Conservation (phyloP, 2,797 vertebrate species). For the Micromesistius poutassou region DNA sequence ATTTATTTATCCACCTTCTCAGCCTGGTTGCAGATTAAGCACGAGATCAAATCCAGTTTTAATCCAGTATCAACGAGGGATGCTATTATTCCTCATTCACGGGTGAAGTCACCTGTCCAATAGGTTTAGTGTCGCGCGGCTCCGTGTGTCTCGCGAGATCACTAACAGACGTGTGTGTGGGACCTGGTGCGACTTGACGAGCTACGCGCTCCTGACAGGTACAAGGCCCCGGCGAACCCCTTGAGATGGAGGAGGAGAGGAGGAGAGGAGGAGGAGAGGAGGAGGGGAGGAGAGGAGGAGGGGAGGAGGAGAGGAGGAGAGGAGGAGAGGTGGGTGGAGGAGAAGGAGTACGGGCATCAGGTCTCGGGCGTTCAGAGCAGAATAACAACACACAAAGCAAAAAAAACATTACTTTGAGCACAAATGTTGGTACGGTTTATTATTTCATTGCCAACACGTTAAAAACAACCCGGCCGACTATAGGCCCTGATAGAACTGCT, state of each 20-base stretch:
- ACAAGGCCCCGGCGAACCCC: conserved; percentile 35
- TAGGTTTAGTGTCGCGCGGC: conserved; percentile 73
- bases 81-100: conserved; percentile 75
- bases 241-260: conserved; percentile 19
- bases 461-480: too few species aligned
- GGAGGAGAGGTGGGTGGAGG: neutral
- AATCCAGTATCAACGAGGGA: conserved; percentile 73
- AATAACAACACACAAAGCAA: neutral
- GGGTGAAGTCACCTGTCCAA: conserved; percentile 80
- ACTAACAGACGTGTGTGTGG: conserved; percentile 68
- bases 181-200: conserved; percentile 30
- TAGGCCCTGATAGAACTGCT: too few species aligned
- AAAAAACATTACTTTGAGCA: neutral
- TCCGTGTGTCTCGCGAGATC: conserved; percentile 69
- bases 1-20: neutral
- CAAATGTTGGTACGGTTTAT: neutral
- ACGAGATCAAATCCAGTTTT: conserved; percentile 62
- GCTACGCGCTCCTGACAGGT: conserved; percentile 45
- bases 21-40: neutral
- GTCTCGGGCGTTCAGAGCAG: neutral
- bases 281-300: conserved; percentile 4
- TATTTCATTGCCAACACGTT: too few species aligned
- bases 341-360: neutral
- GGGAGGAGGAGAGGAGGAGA: too few species aligned
- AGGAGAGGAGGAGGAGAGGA: conserved; percentile 3